phyloP scores from a whole-genome alignment of 2,888 invertebrate species.

The Actias luna region DNA sequence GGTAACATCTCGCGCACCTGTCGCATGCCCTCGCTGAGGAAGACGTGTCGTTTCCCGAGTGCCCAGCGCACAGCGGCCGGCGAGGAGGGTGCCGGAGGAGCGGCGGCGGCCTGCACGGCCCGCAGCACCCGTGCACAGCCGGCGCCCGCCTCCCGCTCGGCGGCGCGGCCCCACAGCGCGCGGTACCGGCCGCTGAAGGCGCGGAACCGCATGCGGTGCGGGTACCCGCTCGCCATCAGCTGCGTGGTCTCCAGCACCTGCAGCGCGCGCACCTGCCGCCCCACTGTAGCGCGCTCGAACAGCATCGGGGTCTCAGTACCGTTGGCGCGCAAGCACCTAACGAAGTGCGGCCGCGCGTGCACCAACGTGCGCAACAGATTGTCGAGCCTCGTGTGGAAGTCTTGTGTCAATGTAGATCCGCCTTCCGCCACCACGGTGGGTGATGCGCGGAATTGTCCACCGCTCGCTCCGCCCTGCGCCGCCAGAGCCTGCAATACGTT shows the following conservation, averaged over 20 bases:
- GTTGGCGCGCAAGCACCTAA: constrained; percentile 95
- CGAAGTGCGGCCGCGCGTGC: constrained; percentile 96
- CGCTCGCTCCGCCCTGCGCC: constrained; percentile 75
- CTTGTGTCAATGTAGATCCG: constrained; percentile 94
- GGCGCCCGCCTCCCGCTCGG: constrained; percentile 79
- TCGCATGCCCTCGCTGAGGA: constrained; percentile 95
- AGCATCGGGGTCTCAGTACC: constrained; percentile 89
- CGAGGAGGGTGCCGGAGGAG: constrained; percentile 88
- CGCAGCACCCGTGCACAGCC: constrained; percentile 88
- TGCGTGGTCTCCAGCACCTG: constrained; percentile 97
- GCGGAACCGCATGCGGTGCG: constrained; percentile 96
- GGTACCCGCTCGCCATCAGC: constrained; percentile 96
- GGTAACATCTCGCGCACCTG: constrained; percentile 81
- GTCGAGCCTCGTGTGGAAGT: constrained; percentile 96
- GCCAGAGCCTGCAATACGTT: constrained; percentile 79
- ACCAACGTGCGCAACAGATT: constrained; percentile 94
- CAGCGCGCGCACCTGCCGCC: constrained; percentile 93
- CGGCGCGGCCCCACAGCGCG: constrained; percentile 90
- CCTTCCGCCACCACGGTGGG: constrained; percentile 95
- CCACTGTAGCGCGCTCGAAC: constrained; percentile 92
- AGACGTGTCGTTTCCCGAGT: constrained; percentile 95
- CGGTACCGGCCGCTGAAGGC: constrained; percentile 94
- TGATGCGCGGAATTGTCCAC: constrained; percentile 90
- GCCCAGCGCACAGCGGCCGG: constrained; percentile 88
- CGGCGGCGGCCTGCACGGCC: constrained; percentile 89